phyloP scores from a whole-genome alignment of 1,140 invertebrate species.

The Conus ventricosus region DNA sequence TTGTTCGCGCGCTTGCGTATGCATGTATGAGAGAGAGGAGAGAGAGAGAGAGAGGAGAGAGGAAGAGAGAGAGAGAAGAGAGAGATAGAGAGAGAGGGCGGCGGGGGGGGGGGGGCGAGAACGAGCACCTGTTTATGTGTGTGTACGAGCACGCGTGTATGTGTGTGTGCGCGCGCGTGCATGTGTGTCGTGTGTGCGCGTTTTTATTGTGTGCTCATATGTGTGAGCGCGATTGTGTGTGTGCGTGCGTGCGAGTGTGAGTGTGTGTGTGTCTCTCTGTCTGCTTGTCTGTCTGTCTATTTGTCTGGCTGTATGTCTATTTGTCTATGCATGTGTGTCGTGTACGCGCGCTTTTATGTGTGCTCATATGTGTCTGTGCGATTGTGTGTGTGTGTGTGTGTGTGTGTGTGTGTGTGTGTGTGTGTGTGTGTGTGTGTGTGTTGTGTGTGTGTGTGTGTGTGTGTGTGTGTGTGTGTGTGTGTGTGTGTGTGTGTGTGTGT shows the following conservation, averaged over 20 bases:
- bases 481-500: not conserved
- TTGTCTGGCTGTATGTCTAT: slow-evolving; percentile 19
- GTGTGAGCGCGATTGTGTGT: too few relatives aligned
- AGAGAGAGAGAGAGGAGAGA: too few relatives aligned
- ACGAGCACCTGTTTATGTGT: not conserved
- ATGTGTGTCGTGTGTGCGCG: not conserved
- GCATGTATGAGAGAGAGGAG: too few relatives aligned
- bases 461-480: not conserved
- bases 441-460: not conserved
- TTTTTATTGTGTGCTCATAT: too few relatives aligned
- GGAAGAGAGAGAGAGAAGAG: too few relatives aligned
- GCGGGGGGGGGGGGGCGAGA: too few relatives aligned
- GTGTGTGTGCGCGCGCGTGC: not conserved
- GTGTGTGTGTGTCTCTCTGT: slow-evolving; percentile 28
- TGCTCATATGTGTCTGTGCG: not conserved
- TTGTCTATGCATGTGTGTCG: not conserved
- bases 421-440: not conserved
- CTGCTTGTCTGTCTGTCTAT: slow-evolving; percentile 32
- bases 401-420: not conserved
- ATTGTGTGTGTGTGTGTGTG: slow-evolving; percentile 1
- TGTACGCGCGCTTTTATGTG: slow-evolving; percentile 4
- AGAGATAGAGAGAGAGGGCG: too few relatives aligned
- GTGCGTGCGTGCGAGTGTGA: slow-evolving; percentile 20
- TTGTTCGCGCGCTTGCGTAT: not conserved
- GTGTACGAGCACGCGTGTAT: not conserved